Percentiles rank a stretch among this genome's conserved stretches.
These are phyloP conservation scores for Rhynchomys soricoides DNA, from an alignment of 2,113 vertebrate species.

Conservation along the genomic window DNA sequence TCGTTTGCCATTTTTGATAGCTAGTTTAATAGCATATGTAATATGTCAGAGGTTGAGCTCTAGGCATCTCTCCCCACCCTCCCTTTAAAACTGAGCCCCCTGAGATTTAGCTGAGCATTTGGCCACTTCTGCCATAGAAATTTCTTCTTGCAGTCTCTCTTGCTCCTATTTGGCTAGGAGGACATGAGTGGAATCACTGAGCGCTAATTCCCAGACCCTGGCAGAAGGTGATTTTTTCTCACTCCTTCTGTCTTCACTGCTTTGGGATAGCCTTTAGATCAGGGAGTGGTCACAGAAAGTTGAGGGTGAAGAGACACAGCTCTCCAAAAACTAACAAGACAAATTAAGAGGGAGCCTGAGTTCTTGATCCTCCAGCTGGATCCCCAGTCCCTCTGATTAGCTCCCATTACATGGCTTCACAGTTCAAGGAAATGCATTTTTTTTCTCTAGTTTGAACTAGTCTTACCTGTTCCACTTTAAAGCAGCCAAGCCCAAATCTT, in stretches of 20 bases:
- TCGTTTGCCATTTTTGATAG: not conserved
- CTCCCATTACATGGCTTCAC: not conserved
- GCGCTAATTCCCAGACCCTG: not conserved
- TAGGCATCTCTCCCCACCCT: not conserved
- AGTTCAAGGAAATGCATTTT: not conserved
- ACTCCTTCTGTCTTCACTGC: not conserved
- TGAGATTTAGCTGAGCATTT: not conserved
- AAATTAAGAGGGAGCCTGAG: not conserved
- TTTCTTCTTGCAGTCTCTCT: not conserved
- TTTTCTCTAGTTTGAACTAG: not conserved
- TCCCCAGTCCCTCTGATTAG: not conserved
- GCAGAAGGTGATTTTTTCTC: not conserved
- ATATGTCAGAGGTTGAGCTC: not conserved
- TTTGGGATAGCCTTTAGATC: not conserved
- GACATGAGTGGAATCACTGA: not conserved
- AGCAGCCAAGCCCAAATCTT: constrained; percentile 11
- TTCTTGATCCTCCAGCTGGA: not conserved
- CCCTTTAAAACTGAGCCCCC: not conserved
- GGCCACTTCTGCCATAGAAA: not conserved
- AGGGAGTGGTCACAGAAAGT: not conserved
- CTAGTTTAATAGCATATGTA: not conserved
- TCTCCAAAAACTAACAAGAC: not conserved
- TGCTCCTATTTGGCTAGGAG: not conserved
- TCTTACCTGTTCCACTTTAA: not conserved
- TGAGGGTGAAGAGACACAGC: not conserved